Conservation (phyloP, 2,888 invertebrate species). For the Pyralis farinalis region DNA sequence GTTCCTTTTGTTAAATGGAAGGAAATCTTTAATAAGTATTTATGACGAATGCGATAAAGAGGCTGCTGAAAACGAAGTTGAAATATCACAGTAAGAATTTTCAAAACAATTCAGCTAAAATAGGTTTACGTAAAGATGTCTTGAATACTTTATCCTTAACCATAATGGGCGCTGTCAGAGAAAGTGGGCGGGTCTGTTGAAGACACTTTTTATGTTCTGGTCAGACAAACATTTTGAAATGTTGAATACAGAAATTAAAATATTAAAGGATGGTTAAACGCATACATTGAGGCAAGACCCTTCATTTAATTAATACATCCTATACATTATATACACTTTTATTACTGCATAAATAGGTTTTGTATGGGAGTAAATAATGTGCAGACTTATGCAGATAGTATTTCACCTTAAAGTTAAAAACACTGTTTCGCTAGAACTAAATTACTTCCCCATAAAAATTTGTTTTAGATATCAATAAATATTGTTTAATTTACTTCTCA, state of each 20-base stretch:
- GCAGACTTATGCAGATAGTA: too few relatives aligned
- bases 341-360: too few relatives aligned
- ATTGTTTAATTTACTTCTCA: too few relatives aligned
- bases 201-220: constrained; percentile 51
- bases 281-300: too few relatives aligned
- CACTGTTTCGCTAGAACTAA: too few relatives aligned
- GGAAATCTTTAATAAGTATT: constrained; percentile 7
- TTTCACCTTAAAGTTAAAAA: too few relatives aligned
- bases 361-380: too few relatives aligned
- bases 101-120: constrained; percentile 16
- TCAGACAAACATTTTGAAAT: constrained; percentile 41
- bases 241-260: constrained; percentile 19
- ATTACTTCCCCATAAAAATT: too few relatives aligned
- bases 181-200: constrained; percentile 56
- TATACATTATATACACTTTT: too few relatives aligned
- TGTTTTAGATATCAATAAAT: too few relatives aligned
- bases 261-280: too few relatives aligned
- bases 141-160: constrained; percentile 46
- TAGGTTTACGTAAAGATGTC: constrained; percentile 29
- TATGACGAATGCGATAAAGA: constrained; percentile 1
- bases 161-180: constrained; percentile 55
- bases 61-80: constrained; percentile 2
- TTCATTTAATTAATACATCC: too few relatives aligned
- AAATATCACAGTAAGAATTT: constrained; percentile 5
- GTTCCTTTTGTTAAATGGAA: background rate